A percentile compares a stretch with the other conserved stretches of the same genome.
Evolutionary conservation across 1,140 invertebrate species (phyloP).

Genomic region (Eulimnadia texana): DNA sequence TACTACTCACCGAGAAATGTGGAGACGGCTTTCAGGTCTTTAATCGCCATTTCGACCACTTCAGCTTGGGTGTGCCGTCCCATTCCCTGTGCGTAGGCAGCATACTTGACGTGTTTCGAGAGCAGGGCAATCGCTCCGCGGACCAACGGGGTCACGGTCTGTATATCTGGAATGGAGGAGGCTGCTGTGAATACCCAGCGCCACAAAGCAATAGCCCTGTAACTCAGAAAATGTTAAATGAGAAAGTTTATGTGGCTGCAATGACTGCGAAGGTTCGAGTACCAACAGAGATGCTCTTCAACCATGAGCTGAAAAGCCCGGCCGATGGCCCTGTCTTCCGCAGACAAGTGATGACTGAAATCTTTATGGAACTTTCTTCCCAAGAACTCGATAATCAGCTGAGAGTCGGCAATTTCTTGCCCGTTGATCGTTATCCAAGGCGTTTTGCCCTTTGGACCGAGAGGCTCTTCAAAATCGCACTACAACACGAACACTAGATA

Average conservation of each 20-base stretch:
- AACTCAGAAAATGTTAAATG: background rate
- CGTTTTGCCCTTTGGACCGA: constrained; percentile 26
- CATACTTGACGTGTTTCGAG: background rate
- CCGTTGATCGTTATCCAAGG: constrained; percentile 35
- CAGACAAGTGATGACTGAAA: constrained; percentile 22
- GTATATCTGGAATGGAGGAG: background rate
- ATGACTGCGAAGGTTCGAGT: too few relatives aligned
- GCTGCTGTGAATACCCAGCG: constrained; percentile 9
- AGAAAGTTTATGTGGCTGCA: too few relatives aligned
- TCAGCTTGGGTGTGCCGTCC: constrained; percentile 18
- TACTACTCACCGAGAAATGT: constrained; percentile 14
- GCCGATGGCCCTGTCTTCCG: constrained; percentile 21
- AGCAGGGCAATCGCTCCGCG: background rate
- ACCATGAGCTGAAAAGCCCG: constrained; percentile 27
- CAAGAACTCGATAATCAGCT: constrained; percentile 31
- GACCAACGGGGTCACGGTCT: background rate
- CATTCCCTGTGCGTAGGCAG: constrained; percentile 17
- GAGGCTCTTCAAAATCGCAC: constrained; percentile 23
- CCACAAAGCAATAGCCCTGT: constrained; percentile 8
- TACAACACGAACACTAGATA: background rate
- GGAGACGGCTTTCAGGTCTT: constrained; percentile 18
- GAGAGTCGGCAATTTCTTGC: constrained; percentile 30
- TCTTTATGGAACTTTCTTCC: constrained; percentile 23
- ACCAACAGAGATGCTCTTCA: constrained; percentile 31
- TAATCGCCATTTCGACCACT: constrained; percentile 13